These are phyloP conservation scores for Diadegma fenestrale DNA, from an alignment of 2,888 invertebrate species.

Conservation along the genomic window DNA sequence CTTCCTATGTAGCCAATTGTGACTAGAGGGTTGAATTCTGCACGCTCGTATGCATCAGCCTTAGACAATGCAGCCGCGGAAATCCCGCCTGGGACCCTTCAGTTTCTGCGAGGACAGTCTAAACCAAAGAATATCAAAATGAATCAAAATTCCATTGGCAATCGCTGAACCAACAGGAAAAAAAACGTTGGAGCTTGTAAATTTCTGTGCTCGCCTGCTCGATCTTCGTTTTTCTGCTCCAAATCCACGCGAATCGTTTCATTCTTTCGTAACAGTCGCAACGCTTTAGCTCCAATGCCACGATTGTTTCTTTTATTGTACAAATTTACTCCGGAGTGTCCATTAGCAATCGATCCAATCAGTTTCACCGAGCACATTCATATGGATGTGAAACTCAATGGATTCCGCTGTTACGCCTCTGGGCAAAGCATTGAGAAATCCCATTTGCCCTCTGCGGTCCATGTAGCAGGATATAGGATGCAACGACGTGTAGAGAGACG, in stretches of 20 bases:
- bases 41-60: not conserved
- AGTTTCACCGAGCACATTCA: constrained; percentile 13
- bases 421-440: constrained; percentile 27
- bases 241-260: not conserved
- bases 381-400: constrained; percentile 10
- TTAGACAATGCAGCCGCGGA: constrained; percentile 18
- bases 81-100: not conserved
- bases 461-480: constrained; percentile 26
- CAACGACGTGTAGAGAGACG: not conserved
- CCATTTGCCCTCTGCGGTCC: constrained; percentile 8
- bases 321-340: not conserved
- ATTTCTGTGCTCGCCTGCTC: not conserved
- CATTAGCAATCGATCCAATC: constrained; percentile 7
- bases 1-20: constrained; percentile 15
- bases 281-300: not conserved
- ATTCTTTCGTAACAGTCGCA: not conserved
- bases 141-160: not conserved
- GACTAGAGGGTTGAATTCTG: constrained; percentile 15
- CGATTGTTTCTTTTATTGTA: not conserved
- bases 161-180: not conserved
- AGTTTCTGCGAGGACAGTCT: not conserved
- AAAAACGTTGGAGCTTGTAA: not conserved
- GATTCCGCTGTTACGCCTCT: constrained; percentile 17
- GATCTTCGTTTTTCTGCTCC: not conserved
- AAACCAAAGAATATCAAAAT: not conserved